Evolutionary conservation across 2,113 vertebrate species (phyloP).

Genomic region (Thunnus maccoyii): DNA sequence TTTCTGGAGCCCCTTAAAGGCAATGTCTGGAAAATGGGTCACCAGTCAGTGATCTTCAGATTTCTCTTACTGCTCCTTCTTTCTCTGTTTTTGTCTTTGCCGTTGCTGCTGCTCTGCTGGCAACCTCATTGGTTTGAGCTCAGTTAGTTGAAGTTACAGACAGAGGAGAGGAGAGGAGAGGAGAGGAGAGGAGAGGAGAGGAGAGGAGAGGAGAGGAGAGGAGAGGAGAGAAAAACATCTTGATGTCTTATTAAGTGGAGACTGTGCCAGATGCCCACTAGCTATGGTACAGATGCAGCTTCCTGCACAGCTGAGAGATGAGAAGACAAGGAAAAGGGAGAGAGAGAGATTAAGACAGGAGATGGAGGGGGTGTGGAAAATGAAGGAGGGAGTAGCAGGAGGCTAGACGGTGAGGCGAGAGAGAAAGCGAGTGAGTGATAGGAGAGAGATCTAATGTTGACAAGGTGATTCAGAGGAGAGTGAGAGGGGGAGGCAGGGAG

Average conservation of each 20-base stretch:
- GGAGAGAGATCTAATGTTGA: slow-evolving; percentile 51
- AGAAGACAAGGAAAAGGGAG: slow-evolving; percentile 47
- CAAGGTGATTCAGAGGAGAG: slow-evolving; percentile 59
- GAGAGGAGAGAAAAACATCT: slow-evolving; percentile 52
- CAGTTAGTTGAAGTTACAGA: slow-evolving; percentile 53
- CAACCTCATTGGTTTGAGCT: slow-evolving; percentile 51
- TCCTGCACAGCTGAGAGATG: slow-evolving; percentile 57
- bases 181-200: background rate
- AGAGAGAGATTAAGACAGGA: slow-evolving; percentile 9
- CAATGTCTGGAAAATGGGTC: slow-evolving; percentile 53
- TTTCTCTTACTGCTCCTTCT: slow-evolving; percentile 31
- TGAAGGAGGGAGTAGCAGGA: slow-evolving; percentile 26
- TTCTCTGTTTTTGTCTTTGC: slow-evolving; percentile 36
- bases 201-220: background rate
- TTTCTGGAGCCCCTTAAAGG: slow-evolving; percentile 5
- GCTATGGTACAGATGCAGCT: slow-evolving; percentile 66
- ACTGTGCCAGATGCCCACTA: slow-evolving; percentile 70
- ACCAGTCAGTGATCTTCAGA: slow-evolving; percentile 42
- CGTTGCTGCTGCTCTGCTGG: slow-evolving; percentile 31
- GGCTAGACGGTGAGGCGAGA: background rate
- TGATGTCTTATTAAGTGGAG: slow-evolving; percentile 76
- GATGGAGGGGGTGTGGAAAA: slow-evolving; percentile 17
- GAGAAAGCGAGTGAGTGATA: slow-evolving; percentile 46
- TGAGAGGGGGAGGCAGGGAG: slow-evolving; percentile 1
- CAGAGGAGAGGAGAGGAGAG: slow-evolving; percentile 24